Percentiles rank a stretch among this genome's conserved stretches.
Evolutionary conservation across 2,113 vertebrate species (phyloP).

Genomic region (Melanostigma gelatinosum): DNA sequence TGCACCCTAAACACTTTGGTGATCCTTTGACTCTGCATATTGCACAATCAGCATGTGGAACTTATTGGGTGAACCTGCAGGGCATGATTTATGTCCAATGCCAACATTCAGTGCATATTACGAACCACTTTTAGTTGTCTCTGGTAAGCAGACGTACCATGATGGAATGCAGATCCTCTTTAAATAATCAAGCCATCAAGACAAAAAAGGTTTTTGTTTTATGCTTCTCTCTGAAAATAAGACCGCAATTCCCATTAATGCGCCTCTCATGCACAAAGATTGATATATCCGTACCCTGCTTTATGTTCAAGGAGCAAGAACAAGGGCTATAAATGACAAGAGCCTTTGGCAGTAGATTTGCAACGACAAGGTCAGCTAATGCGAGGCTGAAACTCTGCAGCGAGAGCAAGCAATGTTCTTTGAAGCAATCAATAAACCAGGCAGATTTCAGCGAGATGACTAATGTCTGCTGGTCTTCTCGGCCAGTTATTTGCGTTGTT

Average conservation of each 20-base stretch:
- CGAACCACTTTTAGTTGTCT: neutral
- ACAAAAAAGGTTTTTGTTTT: neutral
- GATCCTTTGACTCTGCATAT: neutral
- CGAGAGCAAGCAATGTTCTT: neutral
- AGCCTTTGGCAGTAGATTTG: slow-evolving; percentile 12
- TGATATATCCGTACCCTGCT: neutral
- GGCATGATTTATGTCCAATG: neutral
- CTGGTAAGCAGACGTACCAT: too few relatives aligned
- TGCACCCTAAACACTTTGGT: neutral
- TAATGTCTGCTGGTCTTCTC: neutral
- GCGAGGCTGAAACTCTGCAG: slow-evolving; percentile 9
- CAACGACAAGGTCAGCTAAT: slow-evolving; percentile 23
- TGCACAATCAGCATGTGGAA: neutral
- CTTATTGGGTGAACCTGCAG: neutral
- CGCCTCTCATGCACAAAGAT: neutral
- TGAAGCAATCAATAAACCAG: neutral
- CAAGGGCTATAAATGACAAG: slow-evolving; percentile 5
- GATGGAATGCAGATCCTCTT: neutral
- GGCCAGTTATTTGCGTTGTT: neutral
- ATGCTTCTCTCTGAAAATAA: neutral
- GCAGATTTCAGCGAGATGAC: neutral
- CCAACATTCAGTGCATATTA: neutral
- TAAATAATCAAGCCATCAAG: neutral
- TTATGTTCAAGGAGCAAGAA: slow-evolving; percentile 1
- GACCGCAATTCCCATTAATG: neutral